Evolutionary conservation across 2,888 invertebrate species (phyloP), one percentile per base, ranked within the genome.

Genomic region (Pseudanteris insignis): DNA sequence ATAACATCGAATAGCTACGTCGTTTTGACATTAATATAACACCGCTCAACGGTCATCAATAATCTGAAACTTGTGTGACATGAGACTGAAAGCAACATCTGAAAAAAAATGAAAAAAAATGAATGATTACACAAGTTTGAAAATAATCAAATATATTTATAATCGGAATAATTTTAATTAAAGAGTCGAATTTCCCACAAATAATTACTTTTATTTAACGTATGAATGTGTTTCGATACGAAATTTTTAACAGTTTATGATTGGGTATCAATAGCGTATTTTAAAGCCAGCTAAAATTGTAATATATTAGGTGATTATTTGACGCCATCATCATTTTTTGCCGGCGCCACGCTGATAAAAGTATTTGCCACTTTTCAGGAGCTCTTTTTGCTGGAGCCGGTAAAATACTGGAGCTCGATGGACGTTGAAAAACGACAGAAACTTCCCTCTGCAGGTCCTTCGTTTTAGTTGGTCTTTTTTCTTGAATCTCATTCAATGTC

Each of bases 401-500:
- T 58, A 59, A 63, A 63, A 63, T 58, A 58, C 58, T 50, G 50
- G 58, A 50, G 63, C 63, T 37, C 63, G 59, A 55, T 59, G 55
- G 63, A 63, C 63, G 59, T 63, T 63, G 63, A 63, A 63, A 63
- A 63, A 63, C 63, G 63, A 63, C 50, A 50, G 44, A 30, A 48
- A 63, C 32, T 63, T 63, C 63, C 54, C 63, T 58, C 58, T 37
- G 53, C 54, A 58, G 63, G 63, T 54, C 58, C 58, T 53, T 63
- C 63, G 63, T 58, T 63, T 63, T 50, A 59, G 58, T 59, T 53
- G 36, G 26, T 36, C 40, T 63, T 54, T 63, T 63, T 59, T 65
- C 64, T 57, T 55, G 54, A 65, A 69, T 65, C 65, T 67, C 73
- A 72, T 75, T 74, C 74, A 73, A 75, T 72, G 71, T 72, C 72